Conservation (phyloP, 2,113 vertebrate species). For the Pelmatolapia mariae region DNA sequence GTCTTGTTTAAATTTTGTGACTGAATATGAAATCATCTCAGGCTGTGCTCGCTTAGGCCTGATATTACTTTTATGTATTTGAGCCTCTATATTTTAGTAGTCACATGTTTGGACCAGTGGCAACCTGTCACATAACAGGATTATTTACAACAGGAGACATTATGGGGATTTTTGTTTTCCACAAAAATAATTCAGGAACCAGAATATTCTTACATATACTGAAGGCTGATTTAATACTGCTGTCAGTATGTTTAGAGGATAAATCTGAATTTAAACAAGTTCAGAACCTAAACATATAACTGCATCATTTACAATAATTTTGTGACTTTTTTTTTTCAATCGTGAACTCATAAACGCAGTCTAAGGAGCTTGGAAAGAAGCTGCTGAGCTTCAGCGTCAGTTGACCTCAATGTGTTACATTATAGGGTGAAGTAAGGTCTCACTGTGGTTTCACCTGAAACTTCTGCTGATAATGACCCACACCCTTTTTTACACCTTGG, state of each 20-base stretch:
- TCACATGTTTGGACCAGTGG: background rate
- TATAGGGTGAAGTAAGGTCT: too few species aligned
- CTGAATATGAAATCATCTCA: background rate
- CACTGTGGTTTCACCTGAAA: too few species aligned
- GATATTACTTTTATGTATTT: background rate
- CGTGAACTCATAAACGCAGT: too few species aligned
- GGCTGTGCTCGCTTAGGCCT: background rate
- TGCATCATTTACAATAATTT: background rate
- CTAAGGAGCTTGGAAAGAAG: too few species aligned
- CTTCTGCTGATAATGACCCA: too few species aligned
- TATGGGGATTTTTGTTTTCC: background rate
- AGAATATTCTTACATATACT: background rate
- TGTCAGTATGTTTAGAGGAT: background rate
- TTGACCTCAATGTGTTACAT: too few species aligned
- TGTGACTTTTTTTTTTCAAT: background rate
- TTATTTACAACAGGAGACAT: background rate
- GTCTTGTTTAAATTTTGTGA: background rate
- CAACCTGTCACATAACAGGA: background rate
- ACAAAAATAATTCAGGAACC: background rate
- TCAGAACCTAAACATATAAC: background rate
- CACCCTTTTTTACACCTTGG: too few species aligned
- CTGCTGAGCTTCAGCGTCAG: too few species aligned
- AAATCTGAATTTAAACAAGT: background rate
- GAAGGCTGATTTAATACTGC: background rate
- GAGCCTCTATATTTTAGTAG: background rate